Percentiles rank a stretch among this genome's conserved stretches.
Conservation (phyloP, 2,888 invertebrate genomes). For the Ditula angustiorana region DNA sequence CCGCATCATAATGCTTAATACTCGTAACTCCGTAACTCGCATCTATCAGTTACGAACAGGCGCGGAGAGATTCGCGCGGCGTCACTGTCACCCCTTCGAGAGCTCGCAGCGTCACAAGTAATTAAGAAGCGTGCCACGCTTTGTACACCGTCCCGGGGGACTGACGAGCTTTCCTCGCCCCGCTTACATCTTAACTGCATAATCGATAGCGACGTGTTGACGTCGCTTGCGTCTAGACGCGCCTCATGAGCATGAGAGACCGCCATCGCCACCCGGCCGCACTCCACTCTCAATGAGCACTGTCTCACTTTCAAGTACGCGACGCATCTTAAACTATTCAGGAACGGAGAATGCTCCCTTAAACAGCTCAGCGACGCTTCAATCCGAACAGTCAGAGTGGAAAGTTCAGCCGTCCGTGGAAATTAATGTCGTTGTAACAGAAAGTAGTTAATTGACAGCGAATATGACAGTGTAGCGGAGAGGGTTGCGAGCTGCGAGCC, state of each 20-base stretch:
- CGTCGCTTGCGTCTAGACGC: constrained; percentile 63
- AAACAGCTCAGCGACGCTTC: constrained; percentile 44
- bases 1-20: constrained; percentile 66
- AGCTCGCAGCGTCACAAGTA: constrained; percentile 73
- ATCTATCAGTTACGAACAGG: constrained; percentile 27
- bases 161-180: constrained; percentile 64
- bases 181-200: constrained; percentile 78
- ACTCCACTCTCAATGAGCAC: constrained; percentile 53
- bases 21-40: constrained; percentile 58
- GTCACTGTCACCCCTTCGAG: constrained; percentile 56
- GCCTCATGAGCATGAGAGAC: constrained; percentile 46
- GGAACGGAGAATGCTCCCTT: constrained; percentile 6
- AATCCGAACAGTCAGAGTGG: constrained; percentile 42
- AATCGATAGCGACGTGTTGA: constrained; percentile 77
- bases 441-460: constrained; percentile 74
- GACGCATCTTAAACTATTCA: constrained; percentile 15
- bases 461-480: constrained; percentile 64
- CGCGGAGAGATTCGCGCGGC: constrained; percentile 45
- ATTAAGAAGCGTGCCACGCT: constrained; percentile 77
- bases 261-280: constrained; percentile 23
- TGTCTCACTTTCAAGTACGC: constrained; percentile 20
- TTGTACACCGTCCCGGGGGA: constrained; percentile 58
- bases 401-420: constrained; percentile 57
- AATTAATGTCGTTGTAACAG: constrained; percentile 56
- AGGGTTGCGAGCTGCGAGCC: constrained; percentile 59